A percentile compares a stretch with the other conserved stretches of the same genome.
Conservation (phyloP, 1,140 invertebrate species). For the Wasmannia auropunctata region DNA sequence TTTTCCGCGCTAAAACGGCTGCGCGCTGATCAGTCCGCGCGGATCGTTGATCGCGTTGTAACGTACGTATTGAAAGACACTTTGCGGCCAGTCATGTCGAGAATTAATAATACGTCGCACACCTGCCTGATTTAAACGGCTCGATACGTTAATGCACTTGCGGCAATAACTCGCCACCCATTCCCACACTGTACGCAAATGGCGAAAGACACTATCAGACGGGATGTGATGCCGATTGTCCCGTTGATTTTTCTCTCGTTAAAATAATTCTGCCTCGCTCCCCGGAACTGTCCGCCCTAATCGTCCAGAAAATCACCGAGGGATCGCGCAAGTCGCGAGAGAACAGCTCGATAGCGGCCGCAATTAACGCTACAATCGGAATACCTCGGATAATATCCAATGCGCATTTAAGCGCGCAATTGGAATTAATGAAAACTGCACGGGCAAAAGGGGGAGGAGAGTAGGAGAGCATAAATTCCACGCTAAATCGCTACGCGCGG, state of each 20-base stretch:
- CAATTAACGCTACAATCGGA: slow-evolving; percentile 38
- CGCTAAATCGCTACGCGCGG: background rate
- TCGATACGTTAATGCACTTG: slow-evolving; percentile 60
- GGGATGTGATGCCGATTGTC: background rate
- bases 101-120: slow-evolving; percentile 66
- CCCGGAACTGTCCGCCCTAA: background rate
- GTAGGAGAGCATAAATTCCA: slow-evolving; percentile 57
- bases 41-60: slow-evolving; percentile 5
- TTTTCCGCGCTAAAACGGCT: slow-evolving; percentile 35
- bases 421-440: slow-evolving; percentile 30
- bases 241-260: background rate
- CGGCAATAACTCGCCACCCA: slow-evolving; percentile 44
- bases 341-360: background rate
- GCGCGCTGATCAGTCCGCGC: slow-evolving; percentile 34
- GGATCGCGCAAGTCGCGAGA: background rate
- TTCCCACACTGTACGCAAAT: background rate
- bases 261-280: slow-evolving; percentile 2
- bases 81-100: slow-evolving; percentile 13
- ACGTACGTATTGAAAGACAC: slow-evolving; percentile 46
- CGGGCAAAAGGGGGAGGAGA: no score
- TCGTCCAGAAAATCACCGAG: slow-evolving; percentile 33
- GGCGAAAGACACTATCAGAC: slow-evolving; percentile 1
- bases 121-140: slow-evolving; percentile 67
- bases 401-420: slow-evolving; percentile 25
- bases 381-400: background rate